A percentile compares a stretch with the other conserved stretches of the same genome.
These are phyloP conservation scores for Sciurus vulgaris DNA, from an alignment of 2,797 vertebrate genomes.

Conservation along the genomic window DNA sequence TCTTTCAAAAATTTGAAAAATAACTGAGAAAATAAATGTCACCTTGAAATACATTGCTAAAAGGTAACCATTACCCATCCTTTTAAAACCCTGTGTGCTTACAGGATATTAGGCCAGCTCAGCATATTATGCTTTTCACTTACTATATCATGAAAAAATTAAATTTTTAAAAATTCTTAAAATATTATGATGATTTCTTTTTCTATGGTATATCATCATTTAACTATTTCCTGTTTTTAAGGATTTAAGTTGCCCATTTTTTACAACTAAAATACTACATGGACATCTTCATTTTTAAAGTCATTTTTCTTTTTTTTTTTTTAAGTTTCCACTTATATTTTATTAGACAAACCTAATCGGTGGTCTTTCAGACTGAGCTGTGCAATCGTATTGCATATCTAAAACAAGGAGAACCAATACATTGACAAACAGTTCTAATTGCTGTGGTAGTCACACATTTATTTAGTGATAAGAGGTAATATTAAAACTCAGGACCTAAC, in stretches of 20 bases:
- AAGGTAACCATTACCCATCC: not conserved
- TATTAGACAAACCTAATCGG: not conserved
- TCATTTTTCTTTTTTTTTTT: too few relatives aligned
- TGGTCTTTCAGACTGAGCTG: not conserved
- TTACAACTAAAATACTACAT: not conserved
- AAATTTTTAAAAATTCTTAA: conserved; percentile 2
- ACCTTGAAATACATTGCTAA: not conserved
- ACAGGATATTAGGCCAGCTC: not conserved
- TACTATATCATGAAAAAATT: not conserved
- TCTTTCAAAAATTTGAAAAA: conserved; percentile 25
- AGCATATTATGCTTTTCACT: not conserved
- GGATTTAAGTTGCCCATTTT: not conserved
- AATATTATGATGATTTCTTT: not conserved
- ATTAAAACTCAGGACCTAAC: not conserved
- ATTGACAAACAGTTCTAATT: not conserved
- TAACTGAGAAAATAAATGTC: conserved; percentile 33
- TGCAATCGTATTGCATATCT: not conserved
- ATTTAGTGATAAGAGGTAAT: not conserved
- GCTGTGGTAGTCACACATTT: not conserved
- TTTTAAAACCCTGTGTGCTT: not conserved
- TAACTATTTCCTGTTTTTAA: not conserved
- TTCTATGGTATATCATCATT: not conserved
- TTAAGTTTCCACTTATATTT: not conserved
- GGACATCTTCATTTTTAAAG: not conserved
- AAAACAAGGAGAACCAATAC: not conserved